Evolutionary conservation across 2,797 vertebrate species (phyloP).

Genomic region (Manis crassicaudata): DNA sequence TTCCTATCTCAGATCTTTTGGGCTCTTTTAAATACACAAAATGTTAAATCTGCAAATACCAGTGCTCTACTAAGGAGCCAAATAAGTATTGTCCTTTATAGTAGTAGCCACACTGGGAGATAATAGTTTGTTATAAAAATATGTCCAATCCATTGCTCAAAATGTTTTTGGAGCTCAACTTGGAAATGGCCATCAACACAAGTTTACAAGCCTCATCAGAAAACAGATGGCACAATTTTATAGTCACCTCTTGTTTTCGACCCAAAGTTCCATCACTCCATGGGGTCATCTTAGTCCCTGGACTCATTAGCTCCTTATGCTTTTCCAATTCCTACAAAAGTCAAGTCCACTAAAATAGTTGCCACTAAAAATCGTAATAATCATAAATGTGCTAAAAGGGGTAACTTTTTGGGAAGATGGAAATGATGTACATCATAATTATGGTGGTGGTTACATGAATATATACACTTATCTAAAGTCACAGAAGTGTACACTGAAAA

Average conservation of each 20-base stretch:
- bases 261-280: background rate
- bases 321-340: background rate
- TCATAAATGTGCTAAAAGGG: background rate
- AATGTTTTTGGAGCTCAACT: background rate
- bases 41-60: conserved; percentile 7
- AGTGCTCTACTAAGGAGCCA: background rate
- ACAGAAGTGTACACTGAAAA: background rate
- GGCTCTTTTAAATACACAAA: background rate
- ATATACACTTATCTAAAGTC: background rate
- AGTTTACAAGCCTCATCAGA: background rate
- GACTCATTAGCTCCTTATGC: too few relatives aligned
- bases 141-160: background rate
- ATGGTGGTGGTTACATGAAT: background rate
- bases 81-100: background rate
- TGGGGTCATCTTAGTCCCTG: background rate
- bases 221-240: background rate
- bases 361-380: background rate
- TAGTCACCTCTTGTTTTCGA: background rate
- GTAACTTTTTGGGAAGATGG: background rate
- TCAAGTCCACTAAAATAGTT: background rate
- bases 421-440: background rate
- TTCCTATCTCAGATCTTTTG: background rate
- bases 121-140: background rate
- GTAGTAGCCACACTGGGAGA: background rate
- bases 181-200: background rate